Base-by-base conservation (phyloP, 2,113 vertebrate genomes). In the Cricetomys ansorgei region DNA sequence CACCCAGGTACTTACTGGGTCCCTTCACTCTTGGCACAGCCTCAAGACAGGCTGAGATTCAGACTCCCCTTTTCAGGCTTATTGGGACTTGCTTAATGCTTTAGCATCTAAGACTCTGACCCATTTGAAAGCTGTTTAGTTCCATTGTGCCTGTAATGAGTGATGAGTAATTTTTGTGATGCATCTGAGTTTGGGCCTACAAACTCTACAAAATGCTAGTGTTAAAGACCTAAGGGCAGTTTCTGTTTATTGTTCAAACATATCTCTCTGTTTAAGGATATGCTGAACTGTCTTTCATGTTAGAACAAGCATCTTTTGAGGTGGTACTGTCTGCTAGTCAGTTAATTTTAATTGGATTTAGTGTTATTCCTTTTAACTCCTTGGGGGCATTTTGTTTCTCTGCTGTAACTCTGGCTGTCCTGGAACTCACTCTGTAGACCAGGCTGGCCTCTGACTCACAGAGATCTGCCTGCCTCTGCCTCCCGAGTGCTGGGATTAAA, bases 341-440 rank as follows among this genome's bases (percentile, higher is more conserved):
- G 31, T 76, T 92, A 37, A 64, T 87, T 95, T 95, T 89, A 86
- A 93, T 77, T 80, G 75, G n/a, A 87, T 96, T 93, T 84, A 88
- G 55, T 31, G 57, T 89, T 17, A 83, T 53, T 93, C 25, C 23
- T 94, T 27, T 95, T 40, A 96, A 62, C 62, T 91, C 13, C 53
- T 88, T 87, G 43, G 12, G 76, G 70, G 23, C 84, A 83, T 76
- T 70, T 95, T 95, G 67, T n/a, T n/a, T n/a, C n/a, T n/a, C n/a
- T n/a, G n/a, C n/a, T n/a, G n/a, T n/a, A n/a, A n/a, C n/a, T n/a
- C n/a, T n/a, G n/a, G n/a, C n/a, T n/a, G n/a, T n/a, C n/a, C n/a
- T n/a, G n/a, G n/a, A n/a, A n/a, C n/a, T n/a, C n/a, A n/a, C n/a
- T n/a, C n/a, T n/a, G n/a, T n/a, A n/a, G n/a, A n/a, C n/a, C n/a